A percentile compares a stretch with the other conserved stretches of the same genome.
Conservation (phyloP, 2,113 vertebrate species). For the Narcine bancroftii region DNA sequence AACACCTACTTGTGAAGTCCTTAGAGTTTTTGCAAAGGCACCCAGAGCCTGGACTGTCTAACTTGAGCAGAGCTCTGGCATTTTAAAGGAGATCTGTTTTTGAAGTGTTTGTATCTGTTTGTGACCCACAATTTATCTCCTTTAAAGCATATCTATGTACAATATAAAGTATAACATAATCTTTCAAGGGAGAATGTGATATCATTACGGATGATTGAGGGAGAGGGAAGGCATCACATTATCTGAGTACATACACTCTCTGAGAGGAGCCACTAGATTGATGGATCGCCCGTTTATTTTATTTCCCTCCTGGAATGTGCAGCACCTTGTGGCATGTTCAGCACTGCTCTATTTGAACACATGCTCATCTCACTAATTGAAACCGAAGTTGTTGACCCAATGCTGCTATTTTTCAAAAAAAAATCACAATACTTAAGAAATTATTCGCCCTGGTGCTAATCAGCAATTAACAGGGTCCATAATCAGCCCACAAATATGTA, state of each 20-base stretch:
- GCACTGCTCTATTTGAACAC: neutral
- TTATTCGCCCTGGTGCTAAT: neutral
- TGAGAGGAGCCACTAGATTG: neutral
- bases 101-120: no score
- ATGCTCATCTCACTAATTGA: neutral
- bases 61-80: no score
- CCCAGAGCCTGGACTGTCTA: no score
- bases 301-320: neutral
- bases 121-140: no score
- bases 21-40: no score
- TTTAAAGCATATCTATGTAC: no score
- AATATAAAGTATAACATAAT: no score
- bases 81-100: no score
- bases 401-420: neutral
- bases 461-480: neutral
- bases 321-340: neutral
- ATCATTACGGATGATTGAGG: neutral
- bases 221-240: neutral
- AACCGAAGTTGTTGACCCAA: neutral
- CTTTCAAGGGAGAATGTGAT: no score
- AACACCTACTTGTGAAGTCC: no score
- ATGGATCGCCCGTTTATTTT: neutral
- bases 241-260: neutral
- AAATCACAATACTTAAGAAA: neutral
- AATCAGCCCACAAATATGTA: neutral